A percentile compares a stretch with the other conserved stretches of the same genome.
Conservation (phyloP, 37 sponge, comb jelly and placozoan species). For the Aphrocallistes beatrix region DNA sequence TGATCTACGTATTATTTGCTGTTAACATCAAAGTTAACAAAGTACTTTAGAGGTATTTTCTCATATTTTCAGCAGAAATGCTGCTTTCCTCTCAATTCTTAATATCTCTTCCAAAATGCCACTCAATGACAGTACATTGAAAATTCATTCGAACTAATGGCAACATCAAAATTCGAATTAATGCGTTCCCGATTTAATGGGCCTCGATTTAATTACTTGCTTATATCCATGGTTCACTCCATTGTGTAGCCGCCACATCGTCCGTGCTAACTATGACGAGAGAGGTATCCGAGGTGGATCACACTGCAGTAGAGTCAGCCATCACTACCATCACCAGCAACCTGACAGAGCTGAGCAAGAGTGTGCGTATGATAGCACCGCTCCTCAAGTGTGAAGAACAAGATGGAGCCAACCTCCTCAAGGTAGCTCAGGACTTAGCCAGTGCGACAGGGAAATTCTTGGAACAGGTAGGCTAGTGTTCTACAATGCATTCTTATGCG, state of each 20-base stretch:
- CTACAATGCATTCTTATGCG: background rate
- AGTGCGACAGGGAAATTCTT: conserved; percentile 78
- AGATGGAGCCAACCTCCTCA: conserved; percentile 66
- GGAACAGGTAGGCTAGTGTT: conserved; percentile 2
- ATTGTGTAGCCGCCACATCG: background rate
- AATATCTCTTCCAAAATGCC: no score
- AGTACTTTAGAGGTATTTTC: no score
- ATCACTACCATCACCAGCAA: conserved; percentile 79
- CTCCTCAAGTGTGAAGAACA: conserved; percentile 34
- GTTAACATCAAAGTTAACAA: no score
- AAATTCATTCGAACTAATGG: no score
- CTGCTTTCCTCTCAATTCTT: no score
- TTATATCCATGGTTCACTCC: background rate
- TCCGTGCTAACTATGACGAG: conserved; percentile 20
- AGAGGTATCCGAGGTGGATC: conserved; percentile 76
- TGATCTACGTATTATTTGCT: no score
- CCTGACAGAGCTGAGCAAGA: conserved; percentile 84
- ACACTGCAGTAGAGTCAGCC: conserved; percentile 81
- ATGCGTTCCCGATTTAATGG: no score
- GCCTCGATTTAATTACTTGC: no score
- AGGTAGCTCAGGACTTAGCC: conserved; percentile 74
- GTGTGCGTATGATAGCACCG: conserved; percentile 66
- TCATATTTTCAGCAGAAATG: no score
- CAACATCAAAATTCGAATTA: no score
- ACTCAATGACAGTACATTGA: no score